Percentiles rank a stretch among this genome's conserved stretches.
phyloP scores from a whole-genome alignment of 2,888 invertebrate species.

The Drosophila colorata region DNA sequence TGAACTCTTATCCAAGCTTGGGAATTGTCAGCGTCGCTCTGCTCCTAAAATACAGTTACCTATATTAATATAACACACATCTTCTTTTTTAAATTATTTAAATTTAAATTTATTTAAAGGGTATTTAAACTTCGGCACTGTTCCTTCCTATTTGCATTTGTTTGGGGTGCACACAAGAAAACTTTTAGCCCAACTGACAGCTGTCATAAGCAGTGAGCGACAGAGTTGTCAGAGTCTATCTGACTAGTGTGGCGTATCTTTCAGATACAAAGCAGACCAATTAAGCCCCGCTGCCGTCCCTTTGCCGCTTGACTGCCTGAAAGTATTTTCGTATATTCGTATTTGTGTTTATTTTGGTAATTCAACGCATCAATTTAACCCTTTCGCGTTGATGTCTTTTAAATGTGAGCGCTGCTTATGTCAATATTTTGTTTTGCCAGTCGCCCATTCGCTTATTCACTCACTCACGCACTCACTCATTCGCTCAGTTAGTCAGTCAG shows the following conservation, averaged over 20 bases:
- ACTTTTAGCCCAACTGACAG: conserved; percentile 63
- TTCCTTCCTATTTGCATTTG: background rate
- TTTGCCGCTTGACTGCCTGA: conserved; percentile 43
- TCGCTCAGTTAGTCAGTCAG: conserved; percentile 17
- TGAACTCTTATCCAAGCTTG: no score
- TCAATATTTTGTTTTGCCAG: conserved; percentile 66
- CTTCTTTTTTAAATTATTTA: background rate
- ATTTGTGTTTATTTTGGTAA: conserved; percentile 77
- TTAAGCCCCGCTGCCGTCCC: conserved; percentile 50
- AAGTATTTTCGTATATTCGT: conserved; percentile 62
- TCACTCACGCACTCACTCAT: no score
- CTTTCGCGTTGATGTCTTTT: conserved; percentile 69
- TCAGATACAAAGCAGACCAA: conserved; percentile 70
- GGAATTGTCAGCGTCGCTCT: no score
- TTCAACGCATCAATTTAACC: conserved; percentile 75
- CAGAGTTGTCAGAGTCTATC: conserved; percentile 57
- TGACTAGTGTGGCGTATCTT: conserved; percentile 47
- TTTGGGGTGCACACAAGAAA: conserved; percentile 39
- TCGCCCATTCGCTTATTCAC: conserved; percentile 1
- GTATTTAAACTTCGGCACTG: background rate
- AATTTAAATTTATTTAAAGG: no score
- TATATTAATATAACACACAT: no score
- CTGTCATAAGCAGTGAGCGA: conserved; percentile 72
- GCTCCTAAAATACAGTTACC: no score
- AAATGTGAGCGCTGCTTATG: conserved; percentile 72